phyloP scores from a whole-genome alignment of 2,113 vertebrate species.

The Actenoides lindsayi region DNA sequence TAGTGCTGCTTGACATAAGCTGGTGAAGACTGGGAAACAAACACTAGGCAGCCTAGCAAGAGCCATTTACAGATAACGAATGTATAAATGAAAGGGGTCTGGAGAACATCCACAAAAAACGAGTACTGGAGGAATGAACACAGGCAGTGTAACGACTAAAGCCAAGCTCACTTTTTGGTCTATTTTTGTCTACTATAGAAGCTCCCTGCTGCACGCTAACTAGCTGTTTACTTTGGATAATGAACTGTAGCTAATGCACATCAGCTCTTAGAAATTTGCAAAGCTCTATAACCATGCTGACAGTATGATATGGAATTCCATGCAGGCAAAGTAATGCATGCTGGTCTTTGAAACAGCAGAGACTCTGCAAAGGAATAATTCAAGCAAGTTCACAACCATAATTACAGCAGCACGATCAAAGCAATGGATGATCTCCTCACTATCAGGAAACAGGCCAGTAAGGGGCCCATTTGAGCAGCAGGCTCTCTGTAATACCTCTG shows the following conservation, averaged over 20 bases:
- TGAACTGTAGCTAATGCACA: not conserved
- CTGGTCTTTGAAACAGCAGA: not conserved
- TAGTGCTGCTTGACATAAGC: not conserved
- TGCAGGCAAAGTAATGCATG: accelerated
- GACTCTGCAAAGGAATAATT: not conserved
- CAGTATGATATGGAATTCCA: not conserved
- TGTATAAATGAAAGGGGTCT: not conserved
- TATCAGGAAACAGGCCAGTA: not conserved
- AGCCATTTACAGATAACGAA: accelerated
- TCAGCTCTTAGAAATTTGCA: not conserved
- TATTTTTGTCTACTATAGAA: not conserved
- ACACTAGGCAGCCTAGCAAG: accelerated
- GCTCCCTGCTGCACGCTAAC: not conserved
- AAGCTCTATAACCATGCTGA: not conserved
- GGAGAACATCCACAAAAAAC: not conserved
- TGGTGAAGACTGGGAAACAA: not conserved
- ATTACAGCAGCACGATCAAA: not conserved
- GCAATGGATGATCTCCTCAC: not conserved
- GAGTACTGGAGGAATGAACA: not conserved
- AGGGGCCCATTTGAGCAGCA: not conserved
- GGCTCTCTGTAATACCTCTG: not conserved
- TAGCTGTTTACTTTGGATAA: not conserved
- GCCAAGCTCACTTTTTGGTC: not conserved
- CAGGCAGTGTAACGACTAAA: accelerated
- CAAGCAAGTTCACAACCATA: not conserved